phyloP scores from a whole-genome alignment of 2,113 vertebrate species.

The Mustelus asterias region DNA sequence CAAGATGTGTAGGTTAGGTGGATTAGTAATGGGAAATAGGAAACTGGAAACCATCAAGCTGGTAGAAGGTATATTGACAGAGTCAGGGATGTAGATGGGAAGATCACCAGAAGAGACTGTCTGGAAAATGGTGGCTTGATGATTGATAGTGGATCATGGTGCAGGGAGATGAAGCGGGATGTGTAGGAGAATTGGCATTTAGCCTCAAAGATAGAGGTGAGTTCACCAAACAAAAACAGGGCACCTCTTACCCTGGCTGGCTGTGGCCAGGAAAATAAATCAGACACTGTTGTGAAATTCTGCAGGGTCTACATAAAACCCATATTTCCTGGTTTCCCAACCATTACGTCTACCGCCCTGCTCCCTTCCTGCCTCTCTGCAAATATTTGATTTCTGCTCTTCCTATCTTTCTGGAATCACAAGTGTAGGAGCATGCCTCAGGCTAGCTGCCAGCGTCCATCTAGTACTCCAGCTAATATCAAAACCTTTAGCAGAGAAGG shows the following conservation, averaged over 20 bases:
- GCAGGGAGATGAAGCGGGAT: too few species aligned
- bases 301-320: not conserved
- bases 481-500: not conserved
- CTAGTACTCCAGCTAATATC: not conserved
- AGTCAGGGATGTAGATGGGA: not conserved
- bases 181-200: not conserved
- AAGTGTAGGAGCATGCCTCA: not conserved
- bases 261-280: not conserved
- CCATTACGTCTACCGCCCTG: not conserved
- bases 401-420: not conserved
- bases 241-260: not conserved
- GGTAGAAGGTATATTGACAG: not conserved
- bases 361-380: not conserved
- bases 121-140: not conserved
- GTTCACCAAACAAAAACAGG: not conserved
- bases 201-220: not conserved
- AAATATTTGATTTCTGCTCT: not conserved
- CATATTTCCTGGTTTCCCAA: not conserved
- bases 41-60: not conserved
- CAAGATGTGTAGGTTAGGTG: too few species aligned
- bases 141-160: not conserved
- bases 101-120: not conserved
- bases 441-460: not conserved
- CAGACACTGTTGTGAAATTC: not conserved
- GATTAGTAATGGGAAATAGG: too few species aligned